Percentiles rank a stretch among this genome's conserved stretches.
Conservation (phyloP, 2,888 invertebrate genomes). For the Cyrtodaria siliqua region DNA sequence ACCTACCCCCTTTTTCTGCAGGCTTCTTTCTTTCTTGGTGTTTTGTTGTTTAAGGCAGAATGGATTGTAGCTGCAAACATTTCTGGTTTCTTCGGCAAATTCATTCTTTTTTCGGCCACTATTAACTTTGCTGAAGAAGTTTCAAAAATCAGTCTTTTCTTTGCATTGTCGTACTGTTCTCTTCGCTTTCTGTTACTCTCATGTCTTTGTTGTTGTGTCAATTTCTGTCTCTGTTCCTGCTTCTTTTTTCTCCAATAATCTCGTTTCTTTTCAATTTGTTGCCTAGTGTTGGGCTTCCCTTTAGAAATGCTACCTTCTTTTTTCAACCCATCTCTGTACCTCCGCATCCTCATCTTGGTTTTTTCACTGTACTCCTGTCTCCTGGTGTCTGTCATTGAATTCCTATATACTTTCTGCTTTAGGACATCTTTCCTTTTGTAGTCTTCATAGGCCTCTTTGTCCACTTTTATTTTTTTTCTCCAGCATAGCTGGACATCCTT, state of each 20-base stretch:
- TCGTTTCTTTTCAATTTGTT: conserved; percentile 6
- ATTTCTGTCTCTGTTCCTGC: conserved; percentile 17
- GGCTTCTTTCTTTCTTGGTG: conserved; percentile 9
- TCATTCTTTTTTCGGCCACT: conserved; percentile 1
- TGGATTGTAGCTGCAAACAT: conserved; percentile 16
- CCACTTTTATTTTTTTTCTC: conserved; percentile 2
- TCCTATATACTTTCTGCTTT: conserved; percentile 4
- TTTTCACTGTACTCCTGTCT: conserved; percentile 12
- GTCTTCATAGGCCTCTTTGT: conserved; percentile 15
- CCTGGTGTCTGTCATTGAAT: conserved; percentile 9
- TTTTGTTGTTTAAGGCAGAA: conserved; percentile 18
- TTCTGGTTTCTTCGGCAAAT: conserved; percentile 8
- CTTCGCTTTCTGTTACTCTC: conserved; percentile 3
- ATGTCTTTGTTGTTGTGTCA: background rate
- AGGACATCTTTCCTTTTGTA: conserved; percentile 2
- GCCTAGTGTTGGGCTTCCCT: conserved; percentile 9
- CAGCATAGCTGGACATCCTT: conserved; percentile 12
- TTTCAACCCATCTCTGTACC: conserved; percentile 4
- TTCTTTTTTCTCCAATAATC: conserved; percentile 1
- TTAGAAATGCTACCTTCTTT: conserved; percentile 5
- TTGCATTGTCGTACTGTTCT: background rate
- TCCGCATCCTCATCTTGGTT: conserved; percentile 2
- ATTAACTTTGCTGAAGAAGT: background rate
- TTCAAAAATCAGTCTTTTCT: background rate
- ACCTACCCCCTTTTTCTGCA: conserved; percentile 8